Evolutionary conservation across 2,888 invertebrate species (phyloP).

Genomic region (Ecdyonurus torrentis): DNA sequence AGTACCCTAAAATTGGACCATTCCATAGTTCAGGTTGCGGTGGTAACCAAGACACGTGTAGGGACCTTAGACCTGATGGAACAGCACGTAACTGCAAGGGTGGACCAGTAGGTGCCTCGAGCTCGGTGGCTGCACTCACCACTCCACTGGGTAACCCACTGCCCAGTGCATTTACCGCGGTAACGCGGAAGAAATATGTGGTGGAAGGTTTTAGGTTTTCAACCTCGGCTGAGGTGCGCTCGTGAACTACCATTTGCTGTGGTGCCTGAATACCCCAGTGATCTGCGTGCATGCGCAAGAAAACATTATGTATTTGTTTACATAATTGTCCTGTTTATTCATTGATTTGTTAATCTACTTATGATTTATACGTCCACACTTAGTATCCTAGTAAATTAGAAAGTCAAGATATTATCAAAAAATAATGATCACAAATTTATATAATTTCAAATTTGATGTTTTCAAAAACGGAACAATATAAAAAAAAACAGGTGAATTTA

Average conservation of each 20-base stretch:
- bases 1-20: constrained; percentile 19
- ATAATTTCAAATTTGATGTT: no score
- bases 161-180: constrained; percentile 26
- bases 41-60: constrained; percentile 18
- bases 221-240: constrained; percentile 13
- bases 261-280: background rate
- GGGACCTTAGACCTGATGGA: constrained; percentile 16
- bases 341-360: no score
- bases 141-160: constrained; percentile 20
- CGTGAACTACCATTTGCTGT: background rate
- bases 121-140: constrained; percentile 17
- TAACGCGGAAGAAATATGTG: constrained; percentile 25
- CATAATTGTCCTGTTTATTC: no score
- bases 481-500: no score
- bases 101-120: constrained; percentile 27
- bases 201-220: constrained; percentile 23
- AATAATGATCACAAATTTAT: no score
- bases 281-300: no score
- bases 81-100: constrained; percentile 16
- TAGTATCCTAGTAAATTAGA: no score
- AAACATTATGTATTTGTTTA: no score
- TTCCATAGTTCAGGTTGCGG: constrained; percentile 18
- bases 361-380: no score
- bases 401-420: no score
- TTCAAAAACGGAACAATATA: no score